Conservation (phyloP, 2,797 vertebrate species). For the Glyptemys insculpta region DNA sequence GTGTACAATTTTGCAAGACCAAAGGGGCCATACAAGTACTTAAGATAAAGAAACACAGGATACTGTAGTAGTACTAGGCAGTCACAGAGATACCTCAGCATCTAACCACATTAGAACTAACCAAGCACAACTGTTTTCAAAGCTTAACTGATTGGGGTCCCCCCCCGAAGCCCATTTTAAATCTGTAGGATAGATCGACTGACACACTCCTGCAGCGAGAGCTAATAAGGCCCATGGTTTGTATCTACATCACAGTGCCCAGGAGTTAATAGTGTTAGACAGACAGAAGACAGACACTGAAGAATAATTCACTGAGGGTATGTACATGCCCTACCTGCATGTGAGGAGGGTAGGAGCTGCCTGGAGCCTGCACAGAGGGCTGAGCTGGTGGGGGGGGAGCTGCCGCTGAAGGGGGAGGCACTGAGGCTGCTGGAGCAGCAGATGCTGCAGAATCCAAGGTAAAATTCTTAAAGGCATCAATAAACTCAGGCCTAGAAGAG, state of each 20-base stretch:
- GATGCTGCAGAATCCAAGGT: slow-evolving; percentile 85
- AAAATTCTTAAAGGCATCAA: slow-evolving; percentile 92
- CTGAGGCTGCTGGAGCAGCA: slow-evolving; percentile 67
- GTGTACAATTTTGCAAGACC: neutral
- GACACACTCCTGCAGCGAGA: neutral
- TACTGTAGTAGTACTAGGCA: neutral
- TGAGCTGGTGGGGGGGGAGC: slow-evolving; percentile 64
- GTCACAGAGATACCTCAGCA: neutral
- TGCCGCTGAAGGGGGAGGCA: slow-evolving; percentile 79
- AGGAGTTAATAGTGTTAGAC: neutral
- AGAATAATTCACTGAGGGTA: neutral
- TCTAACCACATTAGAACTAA: neutral
- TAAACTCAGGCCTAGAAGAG: slow-evolving; percentile 85
- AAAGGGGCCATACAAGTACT: neutral
- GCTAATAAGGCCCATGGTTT: neutral
- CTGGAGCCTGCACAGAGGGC: slow-evolving; percentile 85
- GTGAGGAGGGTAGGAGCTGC: slow-evolving; percentile 93
- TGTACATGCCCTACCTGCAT: slow-evolving; percentile 86
- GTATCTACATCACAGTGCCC: neutral
- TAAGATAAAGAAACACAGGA: neutral
- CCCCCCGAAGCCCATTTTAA: neutral
- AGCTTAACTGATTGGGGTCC: neutral
- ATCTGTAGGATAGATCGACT: neutral
- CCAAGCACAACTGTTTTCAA: neutral
- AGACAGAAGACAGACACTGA: neutral